These are phyloP conservation scores for Patella caerulea DNA, from an alignment of 2,888 invertebrate genomes.

Conservation along the genomic window DNA sequence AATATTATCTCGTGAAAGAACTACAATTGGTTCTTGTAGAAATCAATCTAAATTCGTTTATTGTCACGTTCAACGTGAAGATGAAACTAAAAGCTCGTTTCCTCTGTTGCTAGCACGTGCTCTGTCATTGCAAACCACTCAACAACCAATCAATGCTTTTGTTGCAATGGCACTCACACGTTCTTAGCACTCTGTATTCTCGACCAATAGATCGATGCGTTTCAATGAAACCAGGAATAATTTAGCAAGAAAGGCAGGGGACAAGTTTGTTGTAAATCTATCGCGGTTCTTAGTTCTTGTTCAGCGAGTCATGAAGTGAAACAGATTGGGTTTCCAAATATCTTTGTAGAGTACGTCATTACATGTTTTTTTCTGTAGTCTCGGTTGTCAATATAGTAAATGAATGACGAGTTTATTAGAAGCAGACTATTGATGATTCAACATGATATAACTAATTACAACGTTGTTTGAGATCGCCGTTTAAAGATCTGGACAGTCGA, in stretches of 20 bases:
- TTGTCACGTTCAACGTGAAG: neutral
- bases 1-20: neutral
- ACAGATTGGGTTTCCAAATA: neutral
- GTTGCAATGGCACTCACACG: slow-evolving; percentile 18
- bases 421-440: no score
- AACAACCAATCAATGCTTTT: slow-evolving; percentile 22
- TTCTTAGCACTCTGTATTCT: slow-evolving; percentile 10
- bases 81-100: slow-evolving; percentile 20
- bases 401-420: no score
- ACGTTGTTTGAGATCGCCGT: no score
- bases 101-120: slow-evolving; percentile 20
- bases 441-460: no score
- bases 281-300: neutral
- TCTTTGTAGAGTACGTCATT: no score
- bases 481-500: no score
- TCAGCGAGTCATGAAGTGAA: neutral
- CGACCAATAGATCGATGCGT: slow-evolving; percentile 5
- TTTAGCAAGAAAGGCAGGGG: slow-evolving; percentile 4
- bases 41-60: neutral
- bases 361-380: no score
- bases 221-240: neutral
- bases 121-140: slow-evolving; percentile 18
- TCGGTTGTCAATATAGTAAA: no score
- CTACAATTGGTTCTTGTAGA: neutral
- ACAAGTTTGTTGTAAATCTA: slow-evolving; percentile 6